These are phyloP conservation scores for Serilophus lunatus DNA, from an alignment of 2,113 vertebrate genomes.

Conservation along the genomic window DNA sequence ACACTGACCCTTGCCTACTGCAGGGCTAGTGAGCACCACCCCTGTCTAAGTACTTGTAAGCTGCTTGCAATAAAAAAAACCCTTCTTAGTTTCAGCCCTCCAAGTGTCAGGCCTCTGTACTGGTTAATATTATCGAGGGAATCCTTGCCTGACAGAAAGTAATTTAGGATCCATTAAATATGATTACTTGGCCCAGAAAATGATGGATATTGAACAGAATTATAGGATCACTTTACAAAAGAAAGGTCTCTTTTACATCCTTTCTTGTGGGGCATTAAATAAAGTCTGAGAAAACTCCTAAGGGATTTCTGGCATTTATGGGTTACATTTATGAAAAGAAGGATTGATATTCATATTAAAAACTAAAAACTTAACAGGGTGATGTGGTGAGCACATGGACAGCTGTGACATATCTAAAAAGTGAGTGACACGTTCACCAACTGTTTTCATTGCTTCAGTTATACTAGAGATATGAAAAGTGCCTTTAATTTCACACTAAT, in stretches of 20 bases:
- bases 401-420: slow-evolving; percentile 71
- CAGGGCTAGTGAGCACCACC: not conserved
- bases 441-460: slow-evolving; percentile 71
- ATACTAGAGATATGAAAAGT: slow-evolving; percentile 58
- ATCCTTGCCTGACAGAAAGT: slow-evolving; percentile 74
- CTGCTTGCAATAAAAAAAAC: slow-evolving; percentile 50
- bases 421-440: slow-evolving; percentile 66
- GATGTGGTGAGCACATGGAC: slow-evolving; percentile 61
- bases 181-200: slow-evolving; percentile 81
- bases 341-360: slow-evolving; percentile 77
- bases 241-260: slow-evolving; percentile 77
- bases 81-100: slow-evolving; percentile 53
- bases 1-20: not conserved
- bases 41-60: slow-evolving; percentile 40
- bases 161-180: slow-evolving; percentile 82
- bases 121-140: slow-evolving; percentile 76
- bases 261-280: slow-evolving; percentile 76
- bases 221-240: slow-evolving; percentile 79
- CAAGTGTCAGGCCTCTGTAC: slow-evolving; percentile 61
- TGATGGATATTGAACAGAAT: slow-evolving; percentile 80
- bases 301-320: slow-evolving; percentile 69
- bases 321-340: slow-evolving; percentile 73
- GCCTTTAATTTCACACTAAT: slow-evolving; percentile 65
- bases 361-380: slow-evolving; percentile 65
- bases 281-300: slow-evolving; percentile 70